Evolutionary conservation across 2,797 vertebrate genomes (phyloP).

Genomic region (Dermochelys coriacea): DNA sequence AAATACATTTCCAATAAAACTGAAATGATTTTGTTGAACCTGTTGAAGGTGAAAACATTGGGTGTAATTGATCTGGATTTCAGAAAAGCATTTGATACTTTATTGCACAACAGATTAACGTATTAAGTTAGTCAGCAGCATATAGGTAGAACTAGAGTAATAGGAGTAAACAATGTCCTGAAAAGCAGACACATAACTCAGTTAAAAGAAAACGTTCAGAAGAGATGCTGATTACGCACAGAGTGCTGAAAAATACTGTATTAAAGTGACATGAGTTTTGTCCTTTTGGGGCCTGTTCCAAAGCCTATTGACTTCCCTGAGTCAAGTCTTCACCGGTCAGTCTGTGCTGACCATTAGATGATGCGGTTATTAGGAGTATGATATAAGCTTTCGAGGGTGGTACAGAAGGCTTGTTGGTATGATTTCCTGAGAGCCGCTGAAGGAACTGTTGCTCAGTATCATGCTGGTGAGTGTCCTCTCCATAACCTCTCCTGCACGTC

Average conservation of each 20-base stretch:
- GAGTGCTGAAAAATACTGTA: not conserved
- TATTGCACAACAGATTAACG: conserved; percentile 22
- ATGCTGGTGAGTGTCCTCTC: not conserved
- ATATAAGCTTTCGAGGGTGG: not conserved
- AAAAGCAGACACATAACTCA: conserved; percentile 42
- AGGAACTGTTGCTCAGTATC: not conserved
- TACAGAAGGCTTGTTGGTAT: not conserved
- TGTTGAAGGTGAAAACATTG: conserved; percentile 54
- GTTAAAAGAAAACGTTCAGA: not conserved
- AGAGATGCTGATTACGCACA: not conserved
- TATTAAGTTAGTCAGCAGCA: conserved; percentile 37
- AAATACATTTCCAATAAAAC: conserved; percentile 63
- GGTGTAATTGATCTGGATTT: conserved; percentile 66
- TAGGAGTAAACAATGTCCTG: conserved; percentile 23
- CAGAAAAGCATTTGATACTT: conserved; percentile 27
- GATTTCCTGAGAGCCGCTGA: fast-evolving
- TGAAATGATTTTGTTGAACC: conserved; percentile 59
- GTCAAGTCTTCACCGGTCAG: not conserved
- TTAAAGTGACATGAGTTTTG: not conserved
- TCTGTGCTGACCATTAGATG: not conserved
- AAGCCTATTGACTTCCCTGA: not conserved
- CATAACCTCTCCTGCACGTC: not conserved
- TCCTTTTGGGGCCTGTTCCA: not conserved
- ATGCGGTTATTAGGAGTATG: not conserved
- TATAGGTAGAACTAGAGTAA: not conserved